Base-by-base conservation (phyloP, 1,140 invertebrate species). In the Callitettix versicolor region DNA sequence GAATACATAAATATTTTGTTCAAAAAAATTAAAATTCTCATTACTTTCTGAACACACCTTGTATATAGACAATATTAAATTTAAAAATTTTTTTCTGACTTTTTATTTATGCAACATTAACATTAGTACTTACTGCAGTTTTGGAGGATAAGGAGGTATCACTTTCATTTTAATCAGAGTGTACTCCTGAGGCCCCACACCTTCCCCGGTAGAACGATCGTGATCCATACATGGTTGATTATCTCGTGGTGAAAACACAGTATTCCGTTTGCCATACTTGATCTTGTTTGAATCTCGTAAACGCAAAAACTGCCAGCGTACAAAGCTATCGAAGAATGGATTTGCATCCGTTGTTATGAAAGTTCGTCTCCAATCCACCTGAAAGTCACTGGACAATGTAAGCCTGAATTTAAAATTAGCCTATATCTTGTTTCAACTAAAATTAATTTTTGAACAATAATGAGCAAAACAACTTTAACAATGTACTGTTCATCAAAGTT, bases 161-260 rank as follows among this genome's bases (percentile, higher is more conserved):
- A 97, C 65, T 72, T 86, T 84, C 82, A 99, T 86, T 73, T 99
- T 99, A 48, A 99, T 86, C 1, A 99, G 73, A 4, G 95, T 98
- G 66, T 99, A 99, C 69, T 99, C 96, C 71, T 98, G 95, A 7
- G 95, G 92, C 0, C 90, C 95, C 42, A 98, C 95, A 53, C 95
- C 95, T 77, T 99, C 97, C 11, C 97, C 97, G 46, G 82, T 79
- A 22, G 87, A 83, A 62, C 97, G 78, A 71, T 99, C 97, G 69
- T 99, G 97, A 72, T 99, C 97, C 97, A 99, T 99, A 69, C 97
- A 99, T 2, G 97, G 96, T 69, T 99, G 97, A 30, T 86, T 84
- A 74, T 99, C 96, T 64, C 88, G 82, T 1, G 95, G 95, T 1
- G 95, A 98, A 72, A 85, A 99, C 60, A 99, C 92, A 11, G 95